Percentiles rank a stretch among this genome's conserved stretches.
These are phyloP conservation scores for Peromyscus californicus DNA, from an alignment of 2,113 vertebrate genomes.

Conservation along the genomic window DNA sequence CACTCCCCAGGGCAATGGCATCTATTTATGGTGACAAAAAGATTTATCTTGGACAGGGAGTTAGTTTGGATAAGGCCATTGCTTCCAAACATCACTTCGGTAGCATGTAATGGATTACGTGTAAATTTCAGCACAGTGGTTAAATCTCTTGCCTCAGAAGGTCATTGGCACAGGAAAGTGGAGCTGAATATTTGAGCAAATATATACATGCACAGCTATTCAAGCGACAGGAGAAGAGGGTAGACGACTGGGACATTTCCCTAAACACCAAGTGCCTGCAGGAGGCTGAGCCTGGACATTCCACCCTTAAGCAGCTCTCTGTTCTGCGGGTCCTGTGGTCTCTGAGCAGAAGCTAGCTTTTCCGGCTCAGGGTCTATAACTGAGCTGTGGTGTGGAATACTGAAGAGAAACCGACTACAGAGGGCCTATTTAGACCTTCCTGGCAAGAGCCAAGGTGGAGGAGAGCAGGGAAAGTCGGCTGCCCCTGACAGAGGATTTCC, in stretches of 20 bases:
- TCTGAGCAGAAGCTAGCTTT: slow-evolving; percentile 84
- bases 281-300: not conserved
- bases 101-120: not conserved
- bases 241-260: not conserved
- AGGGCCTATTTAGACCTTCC: slow-evolving; percentile 86
- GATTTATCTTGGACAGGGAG: not conserved
- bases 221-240: not conserved
- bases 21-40: not conserved
- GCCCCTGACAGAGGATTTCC: slow-evolving; percentile 85
- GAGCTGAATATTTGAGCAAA: not conserved
- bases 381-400: slow-evolving; percentile 80
- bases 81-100: not conserved
- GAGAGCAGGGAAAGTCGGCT: slow-evolving; percentile 79
- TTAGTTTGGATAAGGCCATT: not conserved
- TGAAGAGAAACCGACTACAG: slow-evolving; percentile 80
- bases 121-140: not conserved
- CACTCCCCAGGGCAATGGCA: not conserved
- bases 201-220: not conserved
- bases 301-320: slow-evolving; percentile 75
- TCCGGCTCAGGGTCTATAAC: slow-evolving; percentile 76
- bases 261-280: not conserved
- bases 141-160: not conserved
- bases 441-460: slow-evolving; percentile 78
- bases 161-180: not conserved
- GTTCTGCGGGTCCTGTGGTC: slow-evolving; percentile 72